Conservation (phyloP, 2,113 vertebrate genomes). For the Eclectus roratus region DNA sequence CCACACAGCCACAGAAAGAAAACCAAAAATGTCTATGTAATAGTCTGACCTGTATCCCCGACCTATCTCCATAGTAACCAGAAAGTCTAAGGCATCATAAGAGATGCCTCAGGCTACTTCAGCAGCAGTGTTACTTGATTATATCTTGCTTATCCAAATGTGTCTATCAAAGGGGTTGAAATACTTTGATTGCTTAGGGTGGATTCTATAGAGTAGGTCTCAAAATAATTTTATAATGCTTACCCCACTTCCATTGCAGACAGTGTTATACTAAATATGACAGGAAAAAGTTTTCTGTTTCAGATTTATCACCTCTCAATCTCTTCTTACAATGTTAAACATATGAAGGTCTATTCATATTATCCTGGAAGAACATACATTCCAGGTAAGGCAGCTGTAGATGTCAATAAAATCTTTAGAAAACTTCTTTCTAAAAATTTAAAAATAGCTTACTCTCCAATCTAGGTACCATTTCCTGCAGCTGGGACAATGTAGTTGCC, state of each 20-base stretch:
- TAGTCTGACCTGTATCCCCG: background rate
- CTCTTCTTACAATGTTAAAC: background rate
- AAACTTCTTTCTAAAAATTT: background rate
- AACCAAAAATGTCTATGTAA: background rate
- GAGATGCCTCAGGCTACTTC: background rate
- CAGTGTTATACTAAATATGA: background rate
- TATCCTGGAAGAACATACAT: background rate
- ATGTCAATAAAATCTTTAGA: background rate
- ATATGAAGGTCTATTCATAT: background rate
- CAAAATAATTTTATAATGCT: background rate
- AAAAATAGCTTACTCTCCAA: background rate
- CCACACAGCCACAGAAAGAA: background rate
- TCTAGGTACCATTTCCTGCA: background rate
- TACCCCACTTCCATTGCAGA: background rate
- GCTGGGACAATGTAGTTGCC: background rate
- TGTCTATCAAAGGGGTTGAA: background rate
- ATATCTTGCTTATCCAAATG: background rate
- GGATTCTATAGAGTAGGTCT: background rate
- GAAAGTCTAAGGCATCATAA: background rate
- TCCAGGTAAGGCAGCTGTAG: background rate
- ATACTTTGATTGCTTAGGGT: background rate
- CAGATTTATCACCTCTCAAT: background rate
- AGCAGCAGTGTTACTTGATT: background rate
- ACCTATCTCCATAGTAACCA: background rate
- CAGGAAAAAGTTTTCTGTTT: background rate